Conservation (phyloP, 2,797 vertebrate genomes). For the Tauraco hartlaubi region DNA sequence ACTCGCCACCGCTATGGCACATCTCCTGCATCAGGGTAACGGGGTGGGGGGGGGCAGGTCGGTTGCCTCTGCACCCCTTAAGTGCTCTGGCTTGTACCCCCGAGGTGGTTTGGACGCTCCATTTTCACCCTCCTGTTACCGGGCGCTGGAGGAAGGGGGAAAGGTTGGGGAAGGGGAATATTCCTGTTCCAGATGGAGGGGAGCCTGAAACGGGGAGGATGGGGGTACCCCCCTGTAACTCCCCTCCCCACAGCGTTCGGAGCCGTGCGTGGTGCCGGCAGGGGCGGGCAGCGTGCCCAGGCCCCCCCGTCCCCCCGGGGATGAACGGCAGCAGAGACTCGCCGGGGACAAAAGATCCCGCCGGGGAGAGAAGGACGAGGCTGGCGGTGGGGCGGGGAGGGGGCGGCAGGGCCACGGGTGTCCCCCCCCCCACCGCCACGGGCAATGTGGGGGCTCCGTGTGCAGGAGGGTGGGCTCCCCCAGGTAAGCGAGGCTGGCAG, state of each 20-base stretch:
- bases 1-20: background rate
- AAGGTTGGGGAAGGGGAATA: background rate
- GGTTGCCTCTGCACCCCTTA: background rate
- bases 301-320: background rate
- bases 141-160: background rate
- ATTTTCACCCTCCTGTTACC: background rate
- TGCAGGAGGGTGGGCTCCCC: background rate
- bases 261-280: background rate
- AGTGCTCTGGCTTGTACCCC: background rate
- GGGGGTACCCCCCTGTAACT: background rate
- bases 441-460: background rate
- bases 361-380: background rate
- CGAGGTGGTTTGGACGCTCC: background rate
- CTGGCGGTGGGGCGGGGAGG: background rate
- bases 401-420: background rate
- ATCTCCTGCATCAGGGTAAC: background rate
- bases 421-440: background rate
- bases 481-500: background rate
- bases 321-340: background rate
- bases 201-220: background rate
- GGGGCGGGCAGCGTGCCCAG: background rate
- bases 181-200: background rate
- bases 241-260: background rate
- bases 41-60: too few relatives aligned
- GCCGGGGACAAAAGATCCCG: background rate